phyloP scores from a whole-genome alignment of 2,888 invertebrate species.

The Spatulosminthurus flaviceps region DNA sequence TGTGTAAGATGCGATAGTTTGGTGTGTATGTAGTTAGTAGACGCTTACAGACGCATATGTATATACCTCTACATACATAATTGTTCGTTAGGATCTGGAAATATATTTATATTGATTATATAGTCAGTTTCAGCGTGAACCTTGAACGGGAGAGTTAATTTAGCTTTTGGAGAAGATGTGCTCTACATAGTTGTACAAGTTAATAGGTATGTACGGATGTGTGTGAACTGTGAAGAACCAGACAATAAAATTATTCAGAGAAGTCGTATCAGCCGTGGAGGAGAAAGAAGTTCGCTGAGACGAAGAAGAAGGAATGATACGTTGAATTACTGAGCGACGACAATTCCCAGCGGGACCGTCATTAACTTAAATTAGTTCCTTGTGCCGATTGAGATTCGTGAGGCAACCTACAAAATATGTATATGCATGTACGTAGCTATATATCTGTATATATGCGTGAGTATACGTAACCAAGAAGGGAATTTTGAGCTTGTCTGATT shows the following conservation, averaged over 20 bases:
- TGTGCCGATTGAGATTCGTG: conserved; percentile 49
- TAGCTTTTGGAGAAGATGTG: too few relatives aligned
- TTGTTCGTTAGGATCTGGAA: too few relatives aligned
- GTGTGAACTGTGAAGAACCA: background rate
- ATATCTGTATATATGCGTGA: too few relatives aligned
- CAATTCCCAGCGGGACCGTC: conserved; percentile 49
- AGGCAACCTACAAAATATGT: conserved; percentile 16
- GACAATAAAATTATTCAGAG: conserved; percentile 44
- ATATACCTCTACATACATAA: too few relatives aligned
- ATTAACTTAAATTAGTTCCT: conserved; percentile 53
- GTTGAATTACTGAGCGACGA: conserved; percentile 47
- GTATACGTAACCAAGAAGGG: background rate
- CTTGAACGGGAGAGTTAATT: too few relatives aligned
- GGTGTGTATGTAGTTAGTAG: too few relatives aligned
- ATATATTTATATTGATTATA: too few relatives aligned
- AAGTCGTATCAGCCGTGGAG: conserved; percentile 15
- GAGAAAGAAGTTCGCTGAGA: conserved; percentile 33
- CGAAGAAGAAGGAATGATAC: conserved; percentile 44
- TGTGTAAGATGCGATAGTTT: too few relatives aligned
- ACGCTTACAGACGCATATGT: too few relatives aligned
- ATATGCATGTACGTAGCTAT: too few relatives aligned
- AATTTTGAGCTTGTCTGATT: conserved; percentile 34
- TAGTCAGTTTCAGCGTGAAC: too few relatives aligned
- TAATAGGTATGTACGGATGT: background rate
- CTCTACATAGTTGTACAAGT: too few relatives aligned